A percentile compares a stretch with the other conserved stretches of the same genome.
These are phyloP conservation scores for Ganaspis brasiliensis DNA, from an alignment of 2,888 invertebrate species.

Conservation along the genomic window DNA sequence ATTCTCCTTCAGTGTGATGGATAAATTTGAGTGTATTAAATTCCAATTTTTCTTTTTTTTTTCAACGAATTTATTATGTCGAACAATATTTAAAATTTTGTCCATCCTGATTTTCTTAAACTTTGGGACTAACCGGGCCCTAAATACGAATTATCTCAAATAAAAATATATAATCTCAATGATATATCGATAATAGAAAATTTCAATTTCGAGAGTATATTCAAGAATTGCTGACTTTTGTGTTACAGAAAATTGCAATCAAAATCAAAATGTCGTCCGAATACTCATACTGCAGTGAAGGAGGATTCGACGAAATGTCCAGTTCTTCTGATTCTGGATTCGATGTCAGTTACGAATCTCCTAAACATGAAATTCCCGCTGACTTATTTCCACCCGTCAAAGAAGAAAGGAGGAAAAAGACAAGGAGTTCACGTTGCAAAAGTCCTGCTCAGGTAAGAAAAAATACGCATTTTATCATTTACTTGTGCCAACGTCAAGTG, in stretches of 20 bases:
- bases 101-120: too few species aligned
- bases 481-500: too few species aligned
- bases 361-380: conserved; percentile 76
- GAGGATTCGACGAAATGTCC: conserved; percentile 79
- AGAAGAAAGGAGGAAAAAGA: conserved; percentile 86
- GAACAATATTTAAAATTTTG: too few species aligned
- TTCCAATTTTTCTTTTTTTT: too few species aligned
- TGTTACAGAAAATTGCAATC: not conserved
- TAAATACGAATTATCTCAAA: too few species aligned
- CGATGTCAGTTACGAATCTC: conserved; percentile 86
- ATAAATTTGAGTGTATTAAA: too few species aligned
- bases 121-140: too few species aligned
- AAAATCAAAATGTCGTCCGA: conserved; percentile 75
- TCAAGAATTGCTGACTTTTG: not conserved
- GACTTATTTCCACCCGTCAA: conserved; percentile 78
- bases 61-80: too few species aligned
- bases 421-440: conserved; percentile 86
- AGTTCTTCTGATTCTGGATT: conserved; percentile 90
- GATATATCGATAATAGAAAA: too few species aligned
- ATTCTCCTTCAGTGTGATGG: too few species aligned
- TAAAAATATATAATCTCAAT: too few species aligned
- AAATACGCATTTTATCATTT: not conserved
- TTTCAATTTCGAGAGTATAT: not conserved
- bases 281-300: conserved; percentile 79
- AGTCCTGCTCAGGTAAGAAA: conserved; percentile 84